Evolutionary conservation across 2,113 vertebrate genomes (phyloP).

Genomic region (Equus quagga): DNA sequence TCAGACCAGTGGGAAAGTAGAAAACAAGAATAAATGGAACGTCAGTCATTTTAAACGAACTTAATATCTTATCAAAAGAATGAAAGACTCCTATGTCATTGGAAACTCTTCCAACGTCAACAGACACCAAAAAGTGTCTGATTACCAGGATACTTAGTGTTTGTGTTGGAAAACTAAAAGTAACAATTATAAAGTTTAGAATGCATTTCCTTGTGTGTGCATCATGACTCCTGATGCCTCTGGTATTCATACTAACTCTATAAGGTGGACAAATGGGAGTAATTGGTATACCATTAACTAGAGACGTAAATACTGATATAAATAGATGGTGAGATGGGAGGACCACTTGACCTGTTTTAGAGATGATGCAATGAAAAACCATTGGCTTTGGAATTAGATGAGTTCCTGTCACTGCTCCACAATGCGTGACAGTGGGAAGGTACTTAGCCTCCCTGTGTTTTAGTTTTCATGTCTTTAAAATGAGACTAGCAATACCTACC

Average conservation of each 20-base stretch:
- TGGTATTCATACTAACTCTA: not conserved
- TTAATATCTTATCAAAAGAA: not conserved
- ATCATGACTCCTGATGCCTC: not conserved
- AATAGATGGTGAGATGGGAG: not conserved
- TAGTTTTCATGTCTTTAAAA: not conserved
- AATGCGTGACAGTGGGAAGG: not conserved
- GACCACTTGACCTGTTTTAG: not conserved
- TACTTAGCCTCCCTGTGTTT: not conserved
- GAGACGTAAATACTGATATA: not conserved
- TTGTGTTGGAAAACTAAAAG: not conserved
- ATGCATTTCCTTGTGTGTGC: not conserved
- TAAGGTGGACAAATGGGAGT: not conserved
- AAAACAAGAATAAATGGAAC: constrained; percentile 46
- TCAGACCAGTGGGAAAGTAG: not conserved
- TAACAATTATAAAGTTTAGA: not conserved
- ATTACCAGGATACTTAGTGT: not conserved
- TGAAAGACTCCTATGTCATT: not conserved
- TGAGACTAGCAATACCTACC: not conserved
- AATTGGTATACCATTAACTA: not conserved
- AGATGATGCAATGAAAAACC: not conserved
- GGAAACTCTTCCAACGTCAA: not conserved
- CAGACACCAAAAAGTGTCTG: not conserved
- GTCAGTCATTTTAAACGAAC: not conserved
- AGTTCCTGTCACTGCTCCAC: not conserved
- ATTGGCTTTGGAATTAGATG: not conserved